phyloP scores from a whole-genome alignment of 2,113 vertebrate genomes.

The Plectropomus leopardus region DNA sequence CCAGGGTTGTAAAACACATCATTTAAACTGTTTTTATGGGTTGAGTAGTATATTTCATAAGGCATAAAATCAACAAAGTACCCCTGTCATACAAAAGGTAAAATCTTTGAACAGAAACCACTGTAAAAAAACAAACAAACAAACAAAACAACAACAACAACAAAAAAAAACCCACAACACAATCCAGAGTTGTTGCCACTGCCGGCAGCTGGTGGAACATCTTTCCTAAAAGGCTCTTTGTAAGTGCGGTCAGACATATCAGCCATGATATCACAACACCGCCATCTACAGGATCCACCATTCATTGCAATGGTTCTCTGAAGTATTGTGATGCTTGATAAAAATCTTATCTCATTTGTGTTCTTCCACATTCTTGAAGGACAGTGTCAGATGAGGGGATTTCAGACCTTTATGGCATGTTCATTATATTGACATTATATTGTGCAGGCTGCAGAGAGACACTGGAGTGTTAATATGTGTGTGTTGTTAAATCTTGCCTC shows the following conservation, averaged over 20 bases:
- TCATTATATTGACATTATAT: not conserved
- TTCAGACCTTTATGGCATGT: not conserved
- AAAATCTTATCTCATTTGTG: not conserved
- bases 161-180: no score
- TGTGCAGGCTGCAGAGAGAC: not conserved
- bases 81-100: not conserved
- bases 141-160: no score
- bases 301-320: not conserved
- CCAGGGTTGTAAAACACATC: no score
- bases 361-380: not conserved
- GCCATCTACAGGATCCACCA: slow-evolving; percentile 23
- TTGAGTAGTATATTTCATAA: no score
- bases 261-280: not conserved
- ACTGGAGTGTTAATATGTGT: not conserved
- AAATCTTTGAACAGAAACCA: not conserved
- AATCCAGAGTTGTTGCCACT: not conserved
- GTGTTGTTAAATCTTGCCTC: not conserved
- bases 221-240: slow-evolving; percentile 35
- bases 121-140: no score
- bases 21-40: no score
- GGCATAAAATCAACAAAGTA: not conserved
- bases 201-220: not conserved
- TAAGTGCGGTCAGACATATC: not conserved
- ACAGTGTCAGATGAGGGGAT: not conserved
- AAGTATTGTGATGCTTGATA: not conserved